Percentiles rank a stretch among this genome's conserved stretches.
phyloP scores from a whole-genome alignment of 2,888 invertebrate species.

The Meta bourneti region DNA sequence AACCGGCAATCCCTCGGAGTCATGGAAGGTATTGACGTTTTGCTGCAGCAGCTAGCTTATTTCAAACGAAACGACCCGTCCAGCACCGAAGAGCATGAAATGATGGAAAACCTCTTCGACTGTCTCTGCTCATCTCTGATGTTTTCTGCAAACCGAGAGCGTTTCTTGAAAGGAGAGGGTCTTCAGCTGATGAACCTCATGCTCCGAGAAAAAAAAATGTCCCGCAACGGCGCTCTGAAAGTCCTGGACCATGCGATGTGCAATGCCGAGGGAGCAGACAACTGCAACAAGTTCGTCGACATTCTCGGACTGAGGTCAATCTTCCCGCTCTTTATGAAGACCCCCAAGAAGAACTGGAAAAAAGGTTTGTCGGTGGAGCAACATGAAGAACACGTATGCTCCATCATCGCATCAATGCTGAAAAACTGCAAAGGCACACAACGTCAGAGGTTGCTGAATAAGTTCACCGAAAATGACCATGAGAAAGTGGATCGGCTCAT shows the following conservation, averaged over 20 bases:
- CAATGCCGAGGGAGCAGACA: slow-evolving; percentile 94
- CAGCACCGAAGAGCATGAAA: slow-evolving; percentile 95
- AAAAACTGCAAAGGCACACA: slow-evolving; percentile 95
- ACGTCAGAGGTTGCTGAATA: slow-evolving; percentile 92
- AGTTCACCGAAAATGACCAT: slow-evolving; percentile 98
- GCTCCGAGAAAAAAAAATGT: slow-evolving; percentile 97
- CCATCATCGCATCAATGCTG: slow-evolving; percentile 95
- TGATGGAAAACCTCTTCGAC: slow-evolving; percentile 99
- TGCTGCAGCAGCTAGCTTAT: slow-evolving; percentile 95
- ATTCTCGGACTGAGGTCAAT: slow-evolving; percentile 97
- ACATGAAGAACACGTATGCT: slow-evolving; percentile 96
- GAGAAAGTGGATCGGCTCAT: slow-evolving; percentile 98
- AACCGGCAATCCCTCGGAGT: slow-evolving; percentile 87
- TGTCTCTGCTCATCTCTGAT: slow-evolving; percentile 95
- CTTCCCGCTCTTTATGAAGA: slow-evolving; percentile 99
- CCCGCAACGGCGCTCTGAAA: slow-evolving; percentile 96
- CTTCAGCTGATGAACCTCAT: slow-evolving; percentile 99
- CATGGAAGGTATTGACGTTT: slow-evolving; percentile 96
- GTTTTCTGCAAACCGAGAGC: slow-evolving; percentile 91
- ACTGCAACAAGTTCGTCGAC: slow-evolving; percentile 97
- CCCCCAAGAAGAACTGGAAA: slow-evolving; percentile 89
- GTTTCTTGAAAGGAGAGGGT: slow-evolving; percentile 97
- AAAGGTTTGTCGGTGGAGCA: slow-evolving; percentile 85
- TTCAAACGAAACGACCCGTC: slow-evolving; percentile 97
- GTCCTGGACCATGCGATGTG: slow-evolving; percentile 98